Evolutionary conservation across 2,888 invertebrate genomes (phyloP), one percentile per base, ranked within the genome.

Genomic region (Corbicula japonica): DNA sequence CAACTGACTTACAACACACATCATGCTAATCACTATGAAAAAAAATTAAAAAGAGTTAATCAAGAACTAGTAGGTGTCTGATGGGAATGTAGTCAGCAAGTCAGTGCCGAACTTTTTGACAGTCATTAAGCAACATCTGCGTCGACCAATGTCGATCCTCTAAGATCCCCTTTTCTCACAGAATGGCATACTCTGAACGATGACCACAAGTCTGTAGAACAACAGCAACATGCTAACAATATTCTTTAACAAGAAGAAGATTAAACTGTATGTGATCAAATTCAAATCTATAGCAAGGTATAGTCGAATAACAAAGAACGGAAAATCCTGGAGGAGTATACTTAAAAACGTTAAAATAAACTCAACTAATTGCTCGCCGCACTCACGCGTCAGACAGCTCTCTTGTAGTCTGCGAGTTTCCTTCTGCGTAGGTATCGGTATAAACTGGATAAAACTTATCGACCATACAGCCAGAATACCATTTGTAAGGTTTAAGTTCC

Each of bases 251-350:
- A 88, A 88, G 82, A 92, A 93, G 77, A 92, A 92, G 23, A 91
- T 80, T 66, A 91, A 80, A 72, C 90, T 88, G 86, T 92, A 90
- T 41, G 87, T 91, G 18, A 91, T 60, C 2, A 92, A 71, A n/a
- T 96, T 95, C 92, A 97, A 97, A 89, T 97, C 96, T 2, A 96
- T 95, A 76, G 98, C 97, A 58, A 98, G 96, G 44, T 97, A 95
- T 1, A 98, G 94, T 0, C 94, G 88, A 18, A 89, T 52, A 3
- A 76, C 85, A 28, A 89, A 80, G 73, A 89, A 89, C 5, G 89
- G 89, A 3, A 85, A 87, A 62, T 89, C 89, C 83, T 89, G 89
- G 8, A 89, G 79, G 48, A 86, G 78, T 30, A 89, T 76, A 32
- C 84, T 82, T 74, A 83, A 83, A 18, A 65, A 70, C 6, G 80